A percentile compares a stretch with the other conserved stretches of the same genome.
Evolutionary conservation across 1,140 invertebrate species (phyloP).

Genomic region (Lepidurus couesii): DNA sequence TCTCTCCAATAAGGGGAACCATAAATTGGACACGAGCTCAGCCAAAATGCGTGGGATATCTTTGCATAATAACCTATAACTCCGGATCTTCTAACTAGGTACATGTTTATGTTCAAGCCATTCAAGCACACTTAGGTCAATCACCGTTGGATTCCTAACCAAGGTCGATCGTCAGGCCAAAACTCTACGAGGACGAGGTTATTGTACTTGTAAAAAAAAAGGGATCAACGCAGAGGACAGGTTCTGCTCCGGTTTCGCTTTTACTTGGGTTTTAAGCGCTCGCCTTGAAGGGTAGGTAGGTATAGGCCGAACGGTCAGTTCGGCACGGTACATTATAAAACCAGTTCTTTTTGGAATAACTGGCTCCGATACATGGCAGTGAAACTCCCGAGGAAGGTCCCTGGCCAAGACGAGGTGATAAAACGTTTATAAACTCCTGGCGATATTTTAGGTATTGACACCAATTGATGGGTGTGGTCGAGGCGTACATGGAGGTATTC

Average conservation of each 20-base stretch:
- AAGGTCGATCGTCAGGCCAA: neutral
- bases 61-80: neutral
- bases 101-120: too few species aligned
- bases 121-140: neutral
- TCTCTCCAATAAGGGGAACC: neutral
- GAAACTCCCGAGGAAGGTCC: neutral
- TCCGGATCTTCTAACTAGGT: too few species aligned
- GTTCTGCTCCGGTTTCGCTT: slow-evolving; percentile 4
- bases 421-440: too few species aligned
- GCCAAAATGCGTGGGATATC: neutral
- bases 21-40: slow-evolving; percentile 3
- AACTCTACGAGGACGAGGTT: neutral
- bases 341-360: neutral
- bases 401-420: too few species aligned
- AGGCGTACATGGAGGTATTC: too few species aligned
- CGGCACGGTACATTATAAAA: neutral
- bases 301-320: neutral
- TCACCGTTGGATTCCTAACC: neutral
- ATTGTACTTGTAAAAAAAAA: neutral
- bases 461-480: too few species aligned
- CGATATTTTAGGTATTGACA: too few species aligned
- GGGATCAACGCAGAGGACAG: neutral
- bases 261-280: neutral
- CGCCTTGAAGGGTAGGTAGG: neutral
- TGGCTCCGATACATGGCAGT: neutral